A percentile compares a stretch with the other conserved stretches of the same genome.
Evolutionary conservation across 1,140 invertebrate species (phyloP).

Genomic region (Bilobella aurantiaca): DNA sequence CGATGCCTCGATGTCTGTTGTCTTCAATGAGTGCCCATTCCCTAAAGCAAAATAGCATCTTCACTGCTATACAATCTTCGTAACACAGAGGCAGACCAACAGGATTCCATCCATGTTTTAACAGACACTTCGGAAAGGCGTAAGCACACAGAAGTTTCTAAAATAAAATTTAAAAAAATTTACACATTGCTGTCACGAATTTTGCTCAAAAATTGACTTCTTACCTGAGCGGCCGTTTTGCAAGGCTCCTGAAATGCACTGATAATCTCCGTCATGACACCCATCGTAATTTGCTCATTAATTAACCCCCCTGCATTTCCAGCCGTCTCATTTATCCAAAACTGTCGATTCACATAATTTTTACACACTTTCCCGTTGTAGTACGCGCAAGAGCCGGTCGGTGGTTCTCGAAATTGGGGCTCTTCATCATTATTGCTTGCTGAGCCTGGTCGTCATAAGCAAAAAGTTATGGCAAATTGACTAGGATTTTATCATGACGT

Average conservation of each 20-base stretch:
- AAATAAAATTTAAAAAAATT: constrained; percentile 18
- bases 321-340: constrained; percentile 67
- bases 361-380: constrained; percentile 83
- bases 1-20: constrained; percentile 61
- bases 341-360: constrained; percentile 60
- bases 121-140: constrained; percentile 76
- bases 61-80: constrained; percentile 84
- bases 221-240: constrained; percentile 70
- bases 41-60: constrained; percentile 79
- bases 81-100: constrained; percentile 65
- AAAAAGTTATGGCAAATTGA: no score
- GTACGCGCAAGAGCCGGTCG: constrained; percentile 63
- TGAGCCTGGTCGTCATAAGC: no score
- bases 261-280: constrained; percentile 76
- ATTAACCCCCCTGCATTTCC: constrained; percentile 58
- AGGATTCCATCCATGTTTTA: constrained; percentile 46
- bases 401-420: constrained; percentile 30
- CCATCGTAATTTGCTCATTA: constrained; percentile 71
- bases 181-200: constrained; percentile 4
- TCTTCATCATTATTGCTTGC: constrained; percentile 30
- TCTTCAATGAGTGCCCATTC: constrained; percentile 84
- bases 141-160: constrained; percentile 77
- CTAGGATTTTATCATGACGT: no score
- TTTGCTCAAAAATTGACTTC: no score
- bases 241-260: constrained; percentile 66